Conservation (phyloP, 2,797 vertebrate species). For the Falco rusticolus region DNA sequence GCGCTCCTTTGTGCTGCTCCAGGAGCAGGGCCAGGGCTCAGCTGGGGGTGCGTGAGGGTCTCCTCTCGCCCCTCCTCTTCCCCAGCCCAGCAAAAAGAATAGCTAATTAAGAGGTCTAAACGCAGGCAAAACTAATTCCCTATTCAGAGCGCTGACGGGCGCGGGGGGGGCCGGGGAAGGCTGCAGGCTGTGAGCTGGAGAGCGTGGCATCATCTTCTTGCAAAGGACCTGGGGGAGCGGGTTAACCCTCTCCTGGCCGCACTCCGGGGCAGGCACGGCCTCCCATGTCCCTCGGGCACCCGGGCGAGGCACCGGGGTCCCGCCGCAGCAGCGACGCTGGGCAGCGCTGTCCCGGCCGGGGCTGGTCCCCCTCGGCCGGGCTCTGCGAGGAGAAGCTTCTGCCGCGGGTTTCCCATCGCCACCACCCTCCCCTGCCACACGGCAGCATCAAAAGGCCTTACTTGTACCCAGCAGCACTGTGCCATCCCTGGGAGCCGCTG, state of each 20-base stretch:
- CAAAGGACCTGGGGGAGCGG: background rate
- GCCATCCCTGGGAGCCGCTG: background rate
- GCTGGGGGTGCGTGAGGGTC: conserved; percentile 46
- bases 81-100: conserved; percentile 63
- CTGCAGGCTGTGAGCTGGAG: conserved; percentile 31
- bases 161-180: background rate
- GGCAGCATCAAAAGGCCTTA: background rate
- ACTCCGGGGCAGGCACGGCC: accelerated
- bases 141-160: conserved; percentile 59
- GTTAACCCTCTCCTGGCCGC: conserved; percentile 68
- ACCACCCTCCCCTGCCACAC: accelerated
- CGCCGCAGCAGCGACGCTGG: background rate
- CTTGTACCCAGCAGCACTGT: background rate
- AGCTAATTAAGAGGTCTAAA: conserved; percentile 77
- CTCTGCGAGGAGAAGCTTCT: background rate
- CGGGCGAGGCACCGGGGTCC: background rate
- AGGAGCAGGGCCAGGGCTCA: conserved; percentile 55
- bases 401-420: accelerated
- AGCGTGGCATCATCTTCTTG: conserved; percentile 37
- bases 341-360: accelerated
- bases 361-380: accelerated
- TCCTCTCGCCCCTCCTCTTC: conserved; percentile 53
- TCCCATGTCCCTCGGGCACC: accelerated
- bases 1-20: conserved; percentile 62
- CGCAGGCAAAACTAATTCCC: conserved; percentile 69